phyloP scores from a whole-genome alignment of 2,888 invertebrate species.

The Melipona beecheii region DNA sequence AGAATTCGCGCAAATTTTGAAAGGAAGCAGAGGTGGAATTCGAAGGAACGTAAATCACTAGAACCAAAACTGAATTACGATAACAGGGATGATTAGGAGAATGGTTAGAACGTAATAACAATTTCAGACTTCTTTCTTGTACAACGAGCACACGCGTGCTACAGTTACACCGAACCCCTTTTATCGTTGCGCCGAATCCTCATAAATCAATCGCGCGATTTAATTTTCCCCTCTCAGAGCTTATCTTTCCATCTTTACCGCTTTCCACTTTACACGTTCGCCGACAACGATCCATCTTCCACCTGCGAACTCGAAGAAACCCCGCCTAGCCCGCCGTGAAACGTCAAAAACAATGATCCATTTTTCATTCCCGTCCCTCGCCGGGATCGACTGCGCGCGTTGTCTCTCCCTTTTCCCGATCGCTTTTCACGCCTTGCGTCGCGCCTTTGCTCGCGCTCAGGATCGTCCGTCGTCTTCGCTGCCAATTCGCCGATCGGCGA shows the following conservation, averaged over 20 bases:
- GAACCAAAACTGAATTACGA: neutral
- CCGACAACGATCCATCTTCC: neutral
- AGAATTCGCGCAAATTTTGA: neutral
- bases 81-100: neutral
- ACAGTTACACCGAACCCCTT: neutral
- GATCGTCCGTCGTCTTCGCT: neutral
- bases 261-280: neutral
- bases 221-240: neutral
- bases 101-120: no score
- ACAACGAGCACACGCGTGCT: rapidly evolving
- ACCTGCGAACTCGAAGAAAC: no score
- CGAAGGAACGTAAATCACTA: neutral
- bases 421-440: neutral
- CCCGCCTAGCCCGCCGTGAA: neutral
- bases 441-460: no score
- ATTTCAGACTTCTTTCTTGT: no score
- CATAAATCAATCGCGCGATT: neutral
- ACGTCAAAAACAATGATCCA: slow-evolving; percentile 2
- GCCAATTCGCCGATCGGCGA: neutral
- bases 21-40: no score
- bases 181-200: neutral
- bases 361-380: neutral
- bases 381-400: neutral
- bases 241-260: neutral
- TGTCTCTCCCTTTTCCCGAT: neutral